phyloP scores from a whole-genome alignment of 2,797 vertebrate species.

The Channallabes apus region DNA sequence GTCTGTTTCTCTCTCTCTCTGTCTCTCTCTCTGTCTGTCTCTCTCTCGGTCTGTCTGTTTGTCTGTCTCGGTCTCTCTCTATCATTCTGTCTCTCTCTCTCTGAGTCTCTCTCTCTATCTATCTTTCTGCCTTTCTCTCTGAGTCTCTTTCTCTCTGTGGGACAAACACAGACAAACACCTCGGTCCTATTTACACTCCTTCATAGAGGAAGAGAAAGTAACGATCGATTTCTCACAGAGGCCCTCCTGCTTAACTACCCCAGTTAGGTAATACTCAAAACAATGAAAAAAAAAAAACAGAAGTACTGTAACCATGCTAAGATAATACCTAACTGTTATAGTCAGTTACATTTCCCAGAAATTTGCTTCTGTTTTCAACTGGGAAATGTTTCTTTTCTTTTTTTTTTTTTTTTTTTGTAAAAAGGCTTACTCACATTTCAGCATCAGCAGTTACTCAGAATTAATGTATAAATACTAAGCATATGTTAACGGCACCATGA shows the following conservation, averaged over 20 bases:
- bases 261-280: conserved; percentile 46
- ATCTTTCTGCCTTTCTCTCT: conserved; percentile 25
- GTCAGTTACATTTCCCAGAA: conserved; percentile 44
- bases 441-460: not conserved
- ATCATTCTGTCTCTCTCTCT: accelerated
- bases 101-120: conserved; percentile 48
- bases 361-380: not conserved
- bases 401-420: not conserved
- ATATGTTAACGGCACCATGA: conserved; percentile 8
- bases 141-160: not conserved
- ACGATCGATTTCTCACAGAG: conserved; percentile 39
- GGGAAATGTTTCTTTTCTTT: not conserved
- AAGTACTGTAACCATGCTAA: conserved; percentile 42
- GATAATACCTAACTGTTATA: conserved; percentile 27
- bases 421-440: conserved; percentile 36
- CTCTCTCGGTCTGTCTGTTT: not conserved
- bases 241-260: conserved; percentile 15
- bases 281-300: conserved; percentile 48
- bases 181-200: conserved; percentile 35
- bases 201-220: conserved; percentile 53
- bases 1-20: conserved; percentile 14
- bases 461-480: conserved; percentile 17
- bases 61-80: too few relatives aligned
- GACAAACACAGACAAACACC: conserved; percentile 25
- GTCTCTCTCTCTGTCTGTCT: not conserved